Percentiles rank a stretch among this genome's conserved stretches.
These are phyloP conservation scores for Sussaba pulchella DNA, from an alignment of 2,888 invertebrate species.

Conservation along the genomic window DNA sequence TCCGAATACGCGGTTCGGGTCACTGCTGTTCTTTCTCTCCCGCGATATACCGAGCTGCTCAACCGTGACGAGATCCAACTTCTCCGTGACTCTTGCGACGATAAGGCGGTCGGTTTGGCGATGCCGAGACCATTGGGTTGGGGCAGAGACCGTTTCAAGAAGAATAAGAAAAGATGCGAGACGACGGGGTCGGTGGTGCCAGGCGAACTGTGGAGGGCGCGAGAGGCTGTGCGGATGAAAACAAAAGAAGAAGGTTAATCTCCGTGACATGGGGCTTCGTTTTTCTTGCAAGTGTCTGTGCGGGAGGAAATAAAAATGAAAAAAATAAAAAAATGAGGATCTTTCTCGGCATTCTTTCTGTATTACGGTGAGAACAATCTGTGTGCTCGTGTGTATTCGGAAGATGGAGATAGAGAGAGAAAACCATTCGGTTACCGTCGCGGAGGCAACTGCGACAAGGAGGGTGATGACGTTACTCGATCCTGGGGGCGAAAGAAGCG, in stretches of 20 bases:
- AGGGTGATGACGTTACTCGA: conserved; percentile 64
- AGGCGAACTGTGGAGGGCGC: conserved; percentile 56
- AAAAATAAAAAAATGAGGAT: conserved; percentile 45
- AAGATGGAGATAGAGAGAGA: too few species aligned
- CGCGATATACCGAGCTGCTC: conserved; percentile 50
- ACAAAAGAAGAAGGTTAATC: conserved; percentile 73
- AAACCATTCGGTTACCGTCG: conserved; percentile 53
- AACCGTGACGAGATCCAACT: conserved; percentile 76
- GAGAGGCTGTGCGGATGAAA: conserved; percentile 63
- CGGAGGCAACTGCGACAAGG: conserved; percentile 48
- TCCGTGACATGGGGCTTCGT: conserved; percentile 69
- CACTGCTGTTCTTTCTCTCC: conserved; percentile 57
- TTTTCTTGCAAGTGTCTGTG: conserved; percentile 10
- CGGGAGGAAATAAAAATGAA: conserved; percentile 48
- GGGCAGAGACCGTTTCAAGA: conserved; percentile 38
- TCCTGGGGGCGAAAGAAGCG: conserved; percentile 45
- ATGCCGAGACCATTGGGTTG: conserved; percentile 39
- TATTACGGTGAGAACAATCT: conserved; percentile 55
- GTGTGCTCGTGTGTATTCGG: too few species aligned
- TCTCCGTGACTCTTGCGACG: conserved; percentile 71
- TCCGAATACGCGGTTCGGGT: conserved; percentile 57
- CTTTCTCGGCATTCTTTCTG: conserved; percentile 43
- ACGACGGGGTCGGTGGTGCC: conserved; percentile 34
- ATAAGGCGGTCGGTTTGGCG: conserved; percentile 75
- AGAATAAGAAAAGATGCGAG: conserved; percentile 41